Percentiles rank a stretch among this genome's conserved stretches.
Conservation (phyloP, 2,113 vertebrate species). For the Aix galericulata region DNA sequence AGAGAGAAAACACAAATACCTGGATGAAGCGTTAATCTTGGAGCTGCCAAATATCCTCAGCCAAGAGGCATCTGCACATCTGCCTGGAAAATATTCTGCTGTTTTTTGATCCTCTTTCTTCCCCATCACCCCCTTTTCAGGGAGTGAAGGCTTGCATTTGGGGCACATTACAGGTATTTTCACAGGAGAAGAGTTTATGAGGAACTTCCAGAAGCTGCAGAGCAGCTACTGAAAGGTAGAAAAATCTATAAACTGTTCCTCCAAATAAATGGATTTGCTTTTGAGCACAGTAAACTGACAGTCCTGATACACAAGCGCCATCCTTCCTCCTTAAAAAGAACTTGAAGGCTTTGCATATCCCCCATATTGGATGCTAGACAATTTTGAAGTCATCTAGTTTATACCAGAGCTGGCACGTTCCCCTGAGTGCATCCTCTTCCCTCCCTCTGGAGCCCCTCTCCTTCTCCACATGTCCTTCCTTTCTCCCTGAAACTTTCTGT, state of each 20-base stretch:
- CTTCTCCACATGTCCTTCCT: background rate
- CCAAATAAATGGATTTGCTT: background rate
- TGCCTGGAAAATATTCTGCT: background rate
- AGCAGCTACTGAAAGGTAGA: background rate
- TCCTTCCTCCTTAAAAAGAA: background rate
- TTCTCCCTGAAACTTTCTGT: background rate
- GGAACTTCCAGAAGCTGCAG: background rate
- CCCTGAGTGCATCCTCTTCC: background rate
- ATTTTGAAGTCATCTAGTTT: background rate
- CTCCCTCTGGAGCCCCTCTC: background rate
- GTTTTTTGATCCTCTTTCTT: background rate
- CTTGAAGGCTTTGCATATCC: background rate
- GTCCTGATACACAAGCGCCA: background rate
- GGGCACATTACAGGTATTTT: fast-evolving
- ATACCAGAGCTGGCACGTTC: background rate
- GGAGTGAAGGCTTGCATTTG: background rate
- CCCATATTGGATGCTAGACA: background rate
- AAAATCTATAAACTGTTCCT: background rate
- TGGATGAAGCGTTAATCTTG: background rate
- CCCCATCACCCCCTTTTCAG: background rate
- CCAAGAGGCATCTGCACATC: background rate
- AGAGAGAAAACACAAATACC: constrained; percentile 5
- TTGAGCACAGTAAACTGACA: background rate
- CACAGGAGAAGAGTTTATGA: background rate
- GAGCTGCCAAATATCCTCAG: background rate